These are phyloP conservation scores for Catotricha subobsoleta DNA, from an alignment of 2,888 invertebrate species.

Conservation along the genomic window DNA sequence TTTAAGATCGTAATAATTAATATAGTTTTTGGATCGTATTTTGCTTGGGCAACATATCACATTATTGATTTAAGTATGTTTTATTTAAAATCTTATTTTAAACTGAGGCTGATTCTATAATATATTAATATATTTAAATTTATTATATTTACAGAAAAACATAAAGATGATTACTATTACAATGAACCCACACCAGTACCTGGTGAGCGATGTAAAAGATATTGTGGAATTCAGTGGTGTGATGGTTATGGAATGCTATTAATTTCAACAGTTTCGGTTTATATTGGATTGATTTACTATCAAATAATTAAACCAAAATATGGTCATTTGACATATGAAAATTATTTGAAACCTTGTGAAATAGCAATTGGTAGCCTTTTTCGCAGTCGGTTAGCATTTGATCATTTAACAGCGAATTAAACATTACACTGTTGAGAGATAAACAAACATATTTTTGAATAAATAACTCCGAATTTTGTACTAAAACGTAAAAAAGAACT, in stretches of 20 bases:
- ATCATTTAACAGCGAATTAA: conserved; percentile 2
- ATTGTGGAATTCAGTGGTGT: conserved; percentile 32
- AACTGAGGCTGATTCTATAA: neutral
- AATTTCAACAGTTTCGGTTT: conserved; percentile 39
- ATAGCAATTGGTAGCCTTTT: conserved; percentile 16
- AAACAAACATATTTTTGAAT: too few species aligned
- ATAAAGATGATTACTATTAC: too few species aligned
- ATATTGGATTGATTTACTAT: conserved; percentile 45
- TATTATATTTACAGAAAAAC: too few species aligned
- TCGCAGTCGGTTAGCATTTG: conserved; percentile 24
- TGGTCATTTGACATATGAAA: conserved; percentile 27
- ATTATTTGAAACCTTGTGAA: conserved; percentile 25
- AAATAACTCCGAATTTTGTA: too few species aligned
- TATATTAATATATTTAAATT: too few species aligned
- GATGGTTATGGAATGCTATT: conserved; percentile 55
- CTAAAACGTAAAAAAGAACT: too few species aligned
- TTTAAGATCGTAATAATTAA: conserved; percentile 14
- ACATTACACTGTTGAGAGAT: too few species aligned
- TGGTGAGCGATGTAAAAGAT: conserved; percentile 8
- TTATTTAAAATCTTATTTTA: neutral
- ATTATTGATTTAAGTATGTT: conserved; percentile 18
- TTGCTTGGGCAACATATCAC: conserved; percentile 23
- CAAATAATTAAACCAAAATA: conserved; percentile 39
- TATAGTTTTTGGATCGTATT: conserved; percentile 19
- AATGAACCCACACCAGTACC: conserved; percentile 9